Base-by-base conservation (phyloP, 2,888 invertebrate species). In the Erebia ligea region DNA sequence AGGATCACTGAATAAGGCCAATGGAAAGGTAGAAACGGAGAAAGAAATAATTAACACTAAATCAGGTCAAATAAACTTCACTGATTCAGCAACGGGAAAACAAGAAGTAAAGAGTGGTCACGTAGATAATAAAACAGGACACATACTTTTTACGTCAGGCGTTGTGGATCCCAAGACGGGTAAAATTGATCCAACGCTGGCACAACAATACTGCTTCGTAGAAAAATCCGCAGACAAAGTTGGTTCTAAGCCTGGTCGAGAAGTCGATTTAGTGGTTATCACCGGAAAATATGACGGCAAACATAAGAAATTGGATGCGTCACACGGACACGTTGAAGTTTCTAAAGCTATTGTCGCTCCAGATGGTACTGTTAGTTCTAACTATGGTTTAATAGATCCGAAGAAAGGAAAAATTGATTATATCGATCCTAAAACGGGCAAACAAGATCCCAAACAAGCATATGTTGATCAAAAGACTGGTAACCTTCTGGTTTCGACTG, bases 391-490 rank as follows among this genome's bases (percentile, higher is more conserved):
- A 25, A 94, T 96, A 69, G 95, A 96, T 83, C 95, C 95, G 1
- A 94, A 92, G 79, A 93, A 94, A 4, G 96, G 95, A 4, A 95
- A 95, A 67, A 90, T 96, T 64, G 94, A 95, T 74, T 94, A 95
- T 3, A 87, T 94, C 17, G 95, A 96, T 75, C 94, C 95, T 3
- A 94, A 95, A 77, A 94, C 95, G 0, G 96, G 96, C 25, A 95
- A 95, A 80, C 94, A 92, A 76, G 95, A 95, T 77, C 89, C 94
- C 3, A 94, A 94, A 82, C 95, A 95, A 83, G 96, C 96, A 1
- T 95, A 95, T 79, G 92, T 96, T n/a, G 96, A 96, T 79, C 93
- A 94, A n/a, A 94, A 95, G 79, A 96, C 96, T 10, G 95, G 96
- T 17, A 95, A 96, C 77, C 88, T 96, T 68, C 92, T 95, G 25